phyloP scores from a whole-genome alignment of 2,113 vertebrate genomes.

The Ophiodon elongatus region DNA sequence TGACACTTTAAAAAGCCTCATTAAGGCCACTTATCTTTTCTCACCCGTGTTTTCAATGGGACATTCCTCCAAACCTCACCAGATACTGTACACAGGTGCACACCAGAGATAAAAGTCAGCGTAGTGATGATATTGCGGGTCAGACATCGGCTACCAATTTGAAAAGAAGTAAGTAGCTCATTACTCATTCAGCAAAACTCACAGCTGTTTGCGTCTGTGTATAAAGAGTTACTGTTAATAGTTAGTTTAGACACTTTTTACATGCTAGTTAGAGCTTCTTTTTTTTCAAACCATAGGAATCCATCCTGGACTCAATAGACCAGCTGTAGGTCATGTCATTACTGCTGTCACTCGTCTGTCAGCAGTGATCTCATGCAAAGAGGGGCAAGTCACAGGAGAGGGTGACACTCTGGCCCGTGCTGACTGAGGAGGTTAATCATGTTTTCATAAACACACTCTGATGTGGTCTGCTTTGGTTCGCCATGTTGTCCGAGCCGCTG shows the following conservation, averaged over 20 bases:
- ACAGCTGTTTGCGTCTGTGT: slow-evolving; percentile 30
- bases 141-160: slow-evolving; percentile 33
- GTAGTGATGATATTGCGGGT: slow-evolving; percentile 45
- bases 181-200: slow-evolving; percentile 35
- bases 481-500: slow-evolving; percentile 29
- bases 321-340: slow-evolving; percentile 60
- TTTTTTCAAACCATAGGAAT: slow-evolving; percentile 10
- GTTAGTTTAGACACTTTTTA: slow-evolving; percentile 25
- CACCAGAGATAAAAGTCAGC: slow-evolving; percentile 45
- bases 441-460: slow-evolving; percentile 70
- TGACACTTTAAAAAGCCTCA: slow-evolving; percentile 70
- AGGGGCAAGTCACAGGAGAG: slow-evolving; percentile 17
- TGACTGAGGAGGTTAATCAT: slow-evolving; percentile 66
- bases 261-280: neutral
- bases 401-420: slow-evolving; percentile 35
- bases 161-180: slow-evolving; percentile 23
- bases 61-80: slow-evolving; percentile 66
- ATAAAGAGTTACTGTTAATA: neutral
- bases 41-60: slow-evolving; percentile 57
- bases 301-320: neutral
- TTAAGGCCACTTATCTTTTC: slow-evolving; percentile 58
- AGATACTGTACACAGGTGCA: slow-evolving; percentile 73
- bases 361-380: slow-evolving; percentile 41
- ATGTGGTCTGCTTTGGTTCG: slow-evolving; percentile 58
- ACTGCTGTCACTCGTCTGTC: slow-evolving; percentile 70